These are phyloP conservation scores for Tangara arthus DNA, from an alignment of 2,797 vertebrate genomes.

Conservation along the genomic window DNA sequence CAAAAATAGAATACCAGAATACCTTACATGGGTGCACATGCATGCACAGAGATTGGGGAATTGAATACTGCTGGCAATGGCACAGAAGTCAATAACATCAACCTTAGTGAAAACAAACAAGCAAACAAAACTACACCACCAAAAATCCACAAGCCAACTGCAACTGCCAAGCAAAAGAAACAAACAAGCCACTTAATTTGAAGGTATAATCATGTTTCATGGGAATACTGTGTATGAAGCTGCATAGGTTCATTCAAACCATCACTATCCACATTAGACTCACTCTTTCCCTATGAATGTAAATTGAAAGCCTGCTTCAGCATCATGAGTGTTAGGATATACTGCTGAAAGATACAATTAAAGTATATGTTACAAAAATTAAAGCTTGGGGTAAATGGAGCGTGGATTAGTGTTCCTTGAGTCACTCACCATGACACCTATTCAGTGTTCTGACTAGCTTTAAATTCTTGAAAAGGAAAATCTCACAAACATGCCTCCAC, in stretches of 20 bases:
- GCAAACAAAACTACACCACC: background rate
- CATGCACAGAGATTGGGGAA: background rate
- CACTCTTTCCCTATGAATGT: background rate
- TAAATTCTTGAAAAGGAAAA: background rate
- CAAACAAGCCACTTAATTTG: background rate
- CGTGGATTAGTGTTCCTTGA: background rate
- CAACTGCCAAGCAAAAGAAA: background rate
- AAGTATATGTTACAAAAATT: background rate
- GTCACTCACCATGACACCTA: background rate
- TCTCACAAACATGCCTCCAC: background rate
- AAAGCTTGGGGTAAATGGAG: background rate
- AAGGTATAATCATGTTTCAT: background rate
- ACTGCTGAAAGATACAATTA: background rate
- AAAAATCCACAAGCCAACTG: background rate
- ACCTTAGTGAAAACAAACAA: background rate
- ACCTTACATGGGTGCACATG: background rate
- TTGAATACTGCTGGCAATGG: background rate
- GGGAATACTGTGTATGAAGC: background rate
- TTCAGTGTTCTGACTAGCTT: background rate
- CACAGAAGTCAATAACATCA: background rate
- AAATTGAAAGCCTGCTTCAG: background rate
- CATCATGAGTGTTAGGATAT: background rate
- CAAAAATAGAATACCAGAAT: background rate
- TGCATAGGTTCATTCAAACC: background rate
- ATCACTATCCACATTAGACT: background rate